Base-by-base conservation (phyloP, 2,797 vertebrate genomes). In the Sciurus vulgaris region DNA sequence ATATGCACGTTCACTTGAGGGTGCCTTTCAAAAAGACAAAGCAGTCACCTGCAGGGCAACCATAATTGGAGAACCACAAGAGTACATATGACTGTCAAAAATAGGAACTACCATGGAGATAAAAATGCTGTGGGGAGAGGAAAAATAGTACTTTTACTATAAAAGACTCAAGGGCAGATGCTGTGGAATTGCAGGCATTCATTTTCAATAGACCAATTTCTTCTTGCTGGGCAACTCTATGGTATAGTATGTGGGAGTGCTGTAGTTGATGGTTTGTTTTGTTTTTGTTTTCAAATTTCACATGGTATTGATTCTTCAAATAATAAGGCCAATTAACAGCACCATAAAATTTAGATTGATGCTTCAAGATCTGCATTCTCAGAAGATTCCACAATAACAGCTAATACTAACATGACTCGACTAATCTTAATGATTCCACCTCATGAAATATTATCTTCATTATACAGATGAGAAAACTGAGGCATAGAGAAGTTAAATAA, bases 391-490 rank as follows among this genome's bases (percentile, higher is more conserved):
- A 72, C 41, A 78, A 15, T 59, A 61, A 86, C 10, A 51, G 30
- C 51, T 92, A 65, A 41, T 56, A 56, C 38, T 92, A 59, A 84
- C 5, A 61, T 72, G 56, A 51, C 8, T 90, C 61, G 72, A 59
- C 56, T 38, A n/a, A 86, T 14, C 56, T 14, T 95, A 72, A 77
- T 51, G 44, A 63, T 35, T 5, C 7, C 3, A 1, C 10, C 3
- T 86, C 6, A 61, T 56, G 49, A 86, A 92, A 72, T 22, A 89
- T n/a, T 65, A 95, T 38, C 14, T 13, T 11, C 14, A 61, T 63
- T 89, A 82, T 61, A 72, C 17, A 89, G 56, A 47, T 69, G 38
- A 94, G 41, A 82, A 96, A 89, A 76, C 30, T 76, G 47, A 88
- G 30, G 49, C 30, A 67, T 9, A 87, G 20, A 77, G 49, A 89